Percentiles rank a stretch among this genome's conserved stretches.
phyloP scores from a whole-genome alignment of 2,797 vertebrate species.

The Aplochiton taeniatus region DNA sequence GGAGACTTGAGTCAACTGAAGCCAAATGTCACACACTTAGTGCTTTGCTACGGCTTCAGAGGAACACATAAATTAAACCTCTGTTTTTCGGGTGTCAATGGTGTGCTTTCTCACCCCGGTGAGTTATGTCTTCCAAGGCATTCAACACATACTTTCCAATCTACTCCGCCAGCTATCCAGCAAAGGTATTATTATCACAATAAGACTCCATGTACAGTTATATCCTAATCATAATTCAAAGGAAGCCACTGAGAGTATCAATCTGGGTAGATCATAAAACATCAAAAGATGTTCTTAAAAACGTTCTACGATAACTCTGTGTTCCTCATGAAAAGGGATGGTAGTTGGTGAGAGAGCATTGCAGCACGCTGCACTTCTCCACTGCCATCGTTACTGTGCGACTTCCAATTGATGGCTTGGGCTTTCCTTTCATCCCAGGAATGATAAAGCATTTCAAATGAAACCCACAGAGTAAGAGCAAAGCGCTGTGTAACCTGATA shows the following conservation, averaged over 20 bases:
- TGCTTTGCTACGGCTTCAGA: constrained; percentile 40
- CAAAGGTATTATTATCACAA: constrained; percentile 50
- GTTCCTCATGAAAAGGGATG: too few species aligned
- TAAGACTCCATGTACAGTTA: constrained; percentile 29
- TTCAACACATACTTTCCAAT: constrained; percentile 39
- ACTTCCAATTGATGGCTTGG: too few species aligned
- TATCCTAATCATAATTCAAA: constrained; percentile 53
- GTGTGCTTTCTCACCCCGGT: constrained; percentile 36
- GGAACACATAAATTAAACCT: constrained; percentile 44
- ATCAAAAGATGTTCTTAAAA: too few species aligned
- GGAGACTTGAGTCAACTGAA: neutral
- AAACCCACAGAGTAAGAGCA: neutral
- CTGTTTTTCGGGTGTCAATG: constrained; percentile 32
- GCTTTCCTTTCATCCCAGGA: too few species aligned
- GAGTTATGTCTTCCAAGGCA: constrained; percentile 42
- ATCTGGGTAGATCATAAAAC: too few species aligned
- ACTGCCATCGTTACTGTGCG: too few species aligned
- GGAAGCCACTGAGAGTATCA: neutral
- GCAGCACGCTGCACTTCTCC: too few species aligned
- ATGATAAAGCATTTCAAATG: constrained; percentile 14
- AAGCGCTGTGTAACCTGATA: neutral
- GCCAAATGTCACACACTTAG: constrained; percentile 28
- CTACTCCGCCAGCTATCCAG: constrained; percentile 1
- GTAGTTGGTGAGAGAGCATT: too few species aligned
- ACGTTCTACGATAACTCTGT: too few species aligned